Conservation (phyloP, 1,140 invertebrate genomes). For the Camponotus floridanus region DNA sequence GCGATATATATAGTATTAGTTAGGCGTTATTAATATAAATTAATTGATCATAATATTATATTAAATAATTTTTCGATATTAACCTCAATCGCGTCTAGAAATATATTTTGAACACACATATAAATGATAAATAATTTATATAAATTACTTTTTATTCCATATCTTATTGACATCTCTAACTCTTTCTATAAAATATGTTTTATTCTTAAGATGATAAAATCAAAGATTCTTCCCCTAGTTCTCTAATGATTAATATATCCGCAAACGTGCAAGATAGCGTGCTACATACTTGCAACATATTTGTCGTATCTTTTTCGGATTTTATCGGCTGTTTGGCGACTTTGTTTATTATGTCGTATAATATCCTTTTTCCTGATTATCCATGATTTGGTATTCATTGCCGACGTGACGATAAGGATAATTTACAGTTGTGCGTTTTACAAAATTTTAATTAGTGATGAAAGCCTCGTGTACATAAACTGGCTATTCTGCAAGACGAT, state of each 20-base stretch:
- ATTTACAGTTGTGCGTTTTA: conserved; percentile 50
- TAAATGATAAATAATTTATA: no score
- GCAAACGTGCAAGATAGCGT: not conserved
- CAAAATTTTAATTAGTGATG: conserved; percentile 47
- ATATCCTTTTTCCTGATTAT: conserved; percentile 31
- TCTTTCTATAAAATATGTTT: not conserved
- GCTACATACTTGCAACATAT: not conserved
- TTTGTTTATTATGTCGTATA: conserved; percentile 46
- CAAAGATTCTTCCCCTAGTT: conserved; percentile 2
- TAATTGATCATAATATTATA: no score
- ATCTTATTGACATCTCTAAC: not conserved
- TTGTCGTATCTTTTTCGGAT: conserved; percentile 22
- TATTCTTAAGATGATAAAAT: conserved; percentile 11
- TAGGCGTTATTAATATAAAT: no score
- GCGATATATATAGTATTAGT: no score
- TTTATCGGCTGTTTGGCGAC: conserved; percentile 18
- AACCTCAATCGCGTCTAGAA: no score
- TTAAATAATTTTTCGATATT: no score
- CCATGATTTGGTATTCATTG: conserved; percentile 44
- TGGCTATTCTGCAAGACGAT: conserved; percentile 27
- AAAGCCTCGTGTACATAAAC: conserved; percentile 11
- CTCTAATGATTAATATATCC: conserved; percentile 19
- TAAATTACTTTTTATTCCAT: no score
- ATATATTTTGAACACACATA: no score
- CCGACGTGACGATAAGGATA: conserved; percentile 16